phyloP scores from a whole-genome alignment of 2,888 invertebrate genomes.

The Arge pagana region DNA sequence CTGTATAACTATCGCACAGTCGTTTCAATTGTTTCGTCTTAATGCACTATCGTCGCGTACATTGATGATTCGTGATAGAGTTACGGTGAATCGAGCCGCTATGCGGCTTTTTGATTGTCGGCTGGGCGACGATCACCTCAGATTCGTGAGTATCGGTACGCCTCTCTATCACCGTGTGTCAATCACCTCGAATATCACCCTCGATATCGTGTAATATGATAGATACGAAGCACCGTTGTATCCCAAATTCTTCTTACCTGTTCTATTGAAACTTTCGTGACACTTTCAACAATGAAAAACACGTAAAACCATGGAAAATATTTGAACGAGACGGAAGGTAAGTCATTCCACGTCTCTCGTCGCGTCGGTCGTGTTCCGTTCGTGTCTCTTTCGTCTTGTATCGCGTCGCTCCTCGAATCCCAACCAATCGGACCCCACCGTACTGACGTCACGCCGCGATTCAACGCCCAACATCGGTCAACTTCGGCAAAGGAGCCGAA shows the following conservation, averaged over 20 bases:
- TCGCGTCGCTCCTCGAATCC: slow-evolving; percentile 24
- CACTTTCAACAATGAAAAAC: slow-evolving; percentile 27
- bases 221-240: neutral
- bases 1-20: too few relatives aligned
- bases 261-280: slow-evolving; percentile 16
- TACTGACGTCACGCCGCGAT: slow-evolving; percentile 10
- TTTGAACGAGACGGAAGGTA: slow-evolving; percentile 34
- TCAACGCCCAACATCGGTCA: slow-evolving; percentile 14
- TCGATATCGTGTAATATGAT: slow-evolving; percentile 2
- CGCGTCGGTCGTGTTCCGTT: slow-evolving; percentile 36
- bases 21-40: too few relatives aligned
- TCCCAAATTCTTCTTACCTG: slow-evolving; percentile 4
- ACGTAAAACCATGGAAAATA: slow-evolving; percentile 37
- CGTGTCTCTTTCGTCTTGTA: slow-evolving; percentile 21
- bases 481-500: slow-evolving; percentile 1
- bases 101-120: neutral
- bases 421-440: slow-evolving; percentile 25
- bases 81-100: too few relatives aligned
- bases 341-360: slow-evolving; percentile 44
- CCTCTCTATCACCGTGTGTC: slow-evolving; percentile 18
- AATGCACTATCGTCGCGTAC: too few relatives aligned
- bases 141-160: slow-evolving; percentile 22
- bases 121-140: slow-evolving; percentile 5
- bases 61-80: too few relatives aligned
- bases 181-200: neutral